phyloP scores from a whole-genome alignment of 2,797 vertebrate species.

The Rhinella marina region DNA sequence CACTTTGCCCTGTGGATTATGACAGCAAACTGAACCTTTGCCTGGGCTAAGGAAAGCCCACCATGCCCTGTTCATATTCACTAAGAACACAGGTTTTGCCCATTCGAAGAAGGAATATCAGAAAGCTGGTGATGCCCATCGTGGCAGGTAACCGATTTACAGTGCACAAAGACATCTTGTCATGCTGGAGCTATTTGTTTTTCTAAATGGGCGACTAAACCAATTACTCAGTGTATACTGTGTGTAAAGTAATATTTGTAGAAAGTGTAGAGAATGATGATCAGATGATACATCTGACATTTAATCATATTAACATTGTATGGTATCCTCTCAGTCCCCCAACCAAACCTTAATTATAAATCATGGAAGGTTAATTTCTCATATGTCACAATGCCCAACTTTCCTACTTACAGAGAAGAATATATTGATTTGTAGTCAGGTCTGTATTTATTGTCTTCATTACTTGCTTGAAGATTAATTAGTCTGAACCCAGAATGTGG shows the following conservation, averaged over 20 bases:
- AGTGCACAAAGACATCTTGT: not conserved
- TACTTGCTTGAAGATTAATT: constrained; percentile 23
- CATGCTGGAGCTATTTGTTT: not conserved
- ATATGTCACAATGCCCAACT: constrained; percentile 27
- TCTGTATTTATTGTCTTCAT: constrained; percentile 45
- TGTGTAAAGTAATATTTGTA: not conserved
- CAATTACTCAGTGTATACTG: not conserved
- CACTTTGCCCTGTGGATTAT: not conserved
- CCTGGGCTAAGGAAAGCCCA: not conserved
- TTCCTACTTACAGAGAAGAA: constrained; percentile 6
- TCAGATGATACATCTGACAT: not conserved
- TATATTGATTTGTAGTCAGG: constrained; percentile 57
- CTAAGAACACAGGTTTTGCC: not conserved
- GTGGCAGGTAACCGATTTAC: not conserved
- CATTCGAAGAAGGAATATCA: not conserved
- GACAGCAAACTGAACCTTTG: not conserved
- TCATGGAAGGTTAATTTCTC: constrained; percentile 33
- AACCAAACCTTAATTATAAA: constrained; percentile 43
- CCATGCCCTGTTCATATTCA: not conserved
- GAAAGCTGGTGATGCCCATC: not conserved
- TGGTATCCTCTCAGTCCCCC: constrained; percentile 8
- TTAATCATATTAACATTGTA: not conserved
- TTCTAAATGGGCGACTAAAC: not conserved
- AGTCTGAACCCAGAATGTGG: constrained; percentile 33
- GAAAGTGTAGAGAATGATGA: not conserved